Conservation (phyloP, 2,888 invertebrate genomes). For the Rhamphomyia laevipes region DNA sequence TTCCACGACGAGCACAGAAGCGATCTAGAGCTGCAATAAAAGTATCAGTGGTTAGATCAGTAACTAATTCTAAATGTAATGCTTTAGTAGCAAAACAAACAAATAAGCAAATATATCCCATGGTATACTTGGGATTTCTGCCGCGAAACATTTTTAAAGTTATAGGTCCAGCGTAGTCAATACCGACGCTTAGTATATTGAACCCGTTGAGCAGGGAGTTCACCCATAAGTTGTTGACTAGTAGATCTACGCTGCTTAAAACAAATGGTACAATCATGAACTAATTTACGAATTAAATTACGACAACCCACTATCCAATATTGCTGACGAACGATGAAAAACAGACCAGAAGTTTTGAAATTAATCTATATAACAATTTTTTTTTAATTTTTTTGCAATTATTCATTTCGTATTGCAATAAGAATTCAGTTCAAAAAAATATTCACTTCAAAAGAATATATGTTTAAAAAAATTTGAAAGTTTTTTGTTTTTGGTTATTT, state of each 20-base stretch:
- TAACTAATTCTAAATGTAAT: not conserved
- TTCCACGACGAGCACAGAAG: not conserved
- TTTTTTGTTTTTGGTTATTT: too few species aligned
- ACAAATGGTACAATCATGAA: slow-evolving; percentile 1
- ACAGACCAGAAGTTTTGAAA: not conserved
- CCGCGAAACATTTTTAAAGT: slow-evolving; percentile 5
- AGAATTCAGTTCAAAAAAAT: too few species aligned
- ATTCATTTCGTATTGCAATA: too few species aligned
- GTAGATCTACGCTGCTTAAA: not conserved
- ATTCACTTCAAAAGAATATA: too few species aligned
- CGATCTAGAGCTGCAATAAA: not conserved
- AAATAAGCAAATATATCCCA: not conserved
- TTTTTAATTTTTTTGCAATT: too few species aligned
- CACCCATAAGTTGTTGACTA: slow-evolving; percentile 1
- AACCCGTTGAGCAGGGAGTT: slow-evolving; percentile 1
- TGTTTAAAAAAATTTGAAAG: too few species aligned
- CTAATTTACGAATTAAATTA: not conserved
- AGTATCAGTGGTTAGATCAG: not conserved
- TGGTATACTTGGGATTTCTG: too few species aligned
- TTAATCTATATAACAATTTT: too few species aligned
- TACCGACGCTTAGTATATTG: not conserved
- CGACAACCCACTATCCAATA: too few species aligned
- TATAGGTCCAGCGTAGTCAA: slow-evolving; percentile 10
- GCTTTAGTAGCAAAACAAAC: not conserved
- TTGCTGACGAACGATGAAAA: not conserved